phyloP scores from a whole-genome alignment of 2,113 vertebrate genomes.

The Leuciscus idus region DNA sequence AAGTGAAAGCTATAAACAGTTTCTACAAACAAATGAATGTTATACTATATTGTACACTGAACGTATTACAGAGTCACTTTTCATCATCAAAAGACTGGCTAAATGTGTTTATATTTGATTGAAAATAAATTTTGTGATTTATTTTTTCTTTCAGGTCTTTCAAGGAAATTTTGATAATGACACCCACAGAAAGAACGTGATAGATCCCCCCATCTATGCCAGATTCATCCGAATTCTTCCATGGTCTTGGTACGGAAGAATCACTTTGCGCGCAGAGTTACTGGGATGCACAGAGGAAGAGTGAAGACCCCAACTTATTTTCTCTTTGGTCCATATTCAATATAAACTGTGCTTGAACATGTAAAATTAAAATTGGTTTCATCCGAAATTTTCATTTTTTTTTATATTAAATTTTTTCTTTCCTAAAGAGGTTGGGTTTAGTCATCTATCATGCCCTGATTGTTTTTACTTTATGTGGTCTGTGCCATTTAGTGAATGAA shows the following conservation, averaged over 20 bases:
- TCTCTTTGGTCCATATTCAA: constrained; percentile 68
- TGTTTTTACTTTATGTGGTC: constrained; percentile 66
- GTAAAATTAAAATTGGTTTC: constrained; percentile 81
- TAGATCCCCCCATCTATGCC: constrained; percentile 90
- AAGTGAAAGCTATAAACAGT: not conserved
- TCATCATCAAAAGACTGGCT: not conserved
- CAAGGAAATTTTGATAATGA: constrained; percentile 99
- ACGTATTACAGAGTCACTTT: not conserved
- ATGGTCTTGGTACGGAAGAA: constrained; percentile 98
- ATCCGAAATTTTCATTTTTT: constrained; percentile 77
- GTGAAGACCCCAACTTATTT: constrained; percentile 69
- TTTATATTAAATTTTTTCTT: constrained; percentile 76
- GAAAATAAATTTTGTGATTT: not conserved
- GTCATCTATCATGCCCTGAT: constrained; percentile 55
- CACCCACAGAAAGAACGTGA: constrained; percentile 97
- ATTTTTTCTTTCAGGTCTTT: constrained; percentile 83
- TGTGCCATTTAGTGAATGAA: constrained; percentile 52
- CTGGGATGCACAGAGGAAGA: constrained; percentile 93
- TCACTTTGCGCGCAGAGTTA: constrained; percentile 94
- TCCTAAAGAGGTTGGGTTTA: not conserved
- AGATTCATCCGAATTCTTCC: constrained; percentile 91
- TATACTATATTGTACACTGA: no score
- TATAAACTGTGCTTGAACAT: constrained; percentile 87
- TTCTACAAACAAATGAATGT: no score
- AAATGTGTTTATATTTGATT: not conserved